phyloP scores from a whole-genome alignment of 2,797 vertebrate genomes.

The Carcharodon carcharias region DNA sequence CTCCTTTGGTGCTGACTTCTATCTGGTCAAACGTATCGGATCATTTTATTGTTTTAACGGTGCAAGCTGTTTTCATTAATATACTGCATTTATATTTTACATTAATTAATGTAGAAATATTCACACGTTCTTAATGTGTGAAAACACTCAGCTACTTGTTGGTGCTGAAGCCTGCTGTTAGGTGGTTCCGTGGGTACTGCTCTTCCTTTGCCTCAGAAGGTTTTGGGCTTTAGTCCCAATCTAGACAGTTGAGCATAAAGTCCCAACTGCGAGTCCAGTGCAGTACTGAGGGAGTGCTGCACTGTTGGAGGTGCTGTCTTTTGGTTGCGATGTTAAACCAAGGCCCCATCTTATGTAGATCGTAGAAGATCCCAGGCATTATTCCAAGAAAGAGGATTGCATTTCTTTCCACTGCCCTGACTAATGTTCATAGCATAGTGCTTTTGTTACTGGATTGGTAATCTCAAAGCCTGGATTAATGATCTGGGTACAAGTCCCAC shows the following conservation, averaged over 20 bases:
- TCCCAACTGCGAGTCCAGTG: neutral
- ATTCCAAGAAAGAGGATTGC: neutral
- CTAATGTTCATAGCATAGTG: neutral
- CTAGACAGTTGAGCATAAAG: neutral
- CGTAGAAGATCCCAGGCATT: neutral
- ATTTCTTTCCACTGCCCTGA: neutral
- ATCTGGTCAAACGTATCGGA: neutral
- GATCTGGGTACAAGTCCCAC: neutral
- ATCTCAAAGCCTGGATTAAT: neutral
- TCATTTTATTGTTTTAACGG: neutral
- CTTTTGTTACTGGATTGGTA: neutral
- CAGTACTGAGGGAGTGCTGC: neutral
- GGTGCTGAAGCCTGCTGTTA: neutral
- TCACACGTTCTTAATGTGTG: neutral
- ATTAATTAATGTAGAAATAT: neutral
- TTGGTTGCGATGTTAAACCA: neutral
- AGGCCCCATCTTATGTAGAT: neutral
- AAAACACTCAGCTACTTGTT: neutral
- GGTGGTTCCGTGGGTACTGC: neutral
- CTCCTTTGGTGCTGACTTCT: neutral
- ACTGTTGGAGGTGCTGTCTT: neutral
- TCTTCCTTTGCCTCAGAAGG: neutral
- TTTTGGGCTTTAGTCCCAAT: neutral
- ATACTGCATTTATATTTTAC: neutral
- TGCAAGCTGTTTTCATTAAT: neutral